A percentile compares a stretch with the other conserved stretches of the same genome.
phyloP scores from a whole-genome alignment of 2,113 vertebrate species.

The Phocoena sinus region DNA sequence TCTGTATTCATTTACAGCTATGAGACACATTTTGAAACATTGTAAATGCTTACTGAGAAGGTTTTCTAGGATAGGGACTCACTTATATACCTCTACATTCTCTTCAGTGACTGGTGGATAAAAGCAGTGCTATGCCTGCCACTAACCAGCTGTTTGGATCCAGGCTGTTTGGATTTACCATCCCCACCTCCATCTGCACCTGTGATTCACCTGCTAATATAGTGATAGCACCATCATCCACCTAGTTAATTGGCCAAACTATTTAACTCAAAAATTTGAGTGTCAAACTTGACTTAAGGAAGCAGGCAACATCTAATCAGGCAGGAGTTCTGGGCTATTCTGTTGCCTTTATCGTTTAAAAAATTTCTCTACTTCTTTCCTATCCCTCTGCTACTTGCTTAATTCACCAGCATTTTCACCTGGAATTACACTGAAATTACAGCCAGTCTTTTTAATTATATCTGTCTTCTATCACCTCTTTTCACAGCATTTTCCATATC shows the following conservation, averaged over 20 bases:
- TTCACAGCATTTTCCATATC: background rate
- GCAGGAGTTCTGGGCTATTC: background rate
- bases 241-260: background rate
- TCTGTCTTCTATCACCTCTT: background rate
- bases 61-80: background rate
- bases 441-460: background rate
- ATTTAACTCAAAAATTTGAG: background rate
- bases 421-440: background rate
- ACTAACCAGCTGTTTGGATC: background rate
- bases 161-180: background rate
- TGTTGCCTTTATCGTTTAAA: background rate
- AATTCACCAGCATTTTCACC: background rate
- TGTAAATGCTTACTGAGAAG: background rate
- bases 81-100: background rate
- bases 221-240: too few relatives aligned
- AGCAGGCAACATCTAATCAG: background rate
- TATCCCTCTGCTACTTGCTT: background rate
- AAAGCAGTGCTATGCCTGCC: background rate
- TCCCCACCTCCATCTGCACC: background rate
- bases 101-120: background rate
- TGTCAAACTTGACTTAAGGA: background rate
- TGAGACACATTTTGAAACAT: background rate
- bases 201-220: background rate
- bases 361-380: background rate
- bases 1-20: background rate